Percentiles rank a stretch among this genome's conserved stretches.
Evolutionary conservation across 2,888 invertebrate genomes (phyloP).

Genomic region (Eristalis tenax): DNA sequence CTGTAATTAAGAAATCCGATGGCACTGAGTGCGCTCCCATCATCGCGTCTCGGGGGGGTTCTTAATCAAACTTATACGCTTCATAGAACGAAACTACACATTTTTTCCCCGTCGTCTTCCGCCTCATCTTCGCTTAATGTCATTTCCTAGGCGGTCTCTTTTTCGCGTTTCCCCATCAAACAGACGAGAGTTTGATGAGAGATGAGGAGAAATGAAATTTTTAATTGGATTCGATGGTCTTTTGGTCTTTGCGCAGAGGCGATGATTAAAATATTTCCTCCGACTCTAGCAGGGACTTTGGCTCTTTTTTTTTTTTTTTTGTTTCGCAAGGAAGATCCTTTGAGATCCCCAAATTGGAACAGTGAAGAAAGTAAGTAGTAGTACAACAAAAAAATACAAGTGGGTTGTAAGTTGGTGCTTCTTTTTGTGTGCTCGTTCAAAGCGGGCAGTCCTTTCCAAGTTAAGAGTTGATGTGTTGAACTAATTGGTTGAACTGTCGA

Average conservation of each 20-base stretch:
- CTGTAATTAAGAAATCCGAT: slow-evolving; percentile 54
- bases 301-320: neutral
- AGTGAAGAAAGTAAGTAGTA: neutral
- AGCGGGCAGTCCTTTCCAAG: neutral
- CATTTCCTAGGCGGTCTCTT: neutral
- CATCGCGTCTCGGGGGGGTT: slow-evolving; percentile 10
- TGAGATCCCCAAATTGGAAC: neutral
- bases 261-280: slow-evolving; percentile 31
- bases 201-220: slow-evolving; percentile 15
- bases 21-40: slow-evolving; percentile 19
- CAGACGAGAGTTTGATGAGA: slow-evolving; percentile 18
- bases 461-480: neutral
- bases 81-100: slow-evolving; percentile 9
- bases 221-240: slow-evolving; percentile 59
- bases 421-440: neutral
- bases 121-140: neutral
- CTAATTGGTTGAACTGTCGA: neutral
- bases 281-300: neutral
- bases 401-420: neutral
- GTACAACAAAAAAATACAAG: neutral
- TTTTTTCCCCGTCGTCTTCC: neutral
- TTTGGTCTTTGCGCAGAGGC: slow-evolving; percentile 14
- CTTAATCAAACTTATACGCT: slow-evolving; percentile 43
- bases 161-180: neutral
- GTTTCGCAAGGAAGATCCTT: neutral